Base-by-base conservation (phyloP, 2,888 invertebrate species). In the Stenurella melanura region DNA sequence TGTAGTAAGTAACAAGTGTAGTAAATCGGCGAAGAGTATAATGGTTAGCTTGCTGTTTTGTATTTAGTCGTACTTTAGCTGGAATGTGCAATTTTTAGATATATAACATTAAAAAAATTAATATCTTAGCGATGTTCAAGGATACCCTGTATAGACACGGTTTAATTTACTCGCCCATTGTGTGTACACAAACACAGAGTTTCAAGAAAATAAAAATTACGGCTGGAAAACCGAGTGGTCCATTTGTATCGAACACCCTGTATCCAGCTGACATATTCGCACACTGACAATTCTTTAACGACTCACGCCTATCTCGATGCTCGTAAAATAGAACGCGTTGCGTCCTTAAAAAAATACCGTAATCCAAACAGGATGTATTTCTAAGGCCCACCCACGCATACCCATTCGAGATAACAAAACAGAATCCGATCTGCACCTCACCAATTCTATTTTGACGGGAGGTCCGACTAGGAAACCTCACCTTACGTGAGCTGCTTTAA, bases 401-500 rank as follows among this genome's bases (percentile, higher is more conserved):
- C 30, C 19, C 38, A 19, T 64, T 17, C 42, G 63, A 63, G 2
- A n/a, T 64, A 64, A 38, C 9, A 61, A 26, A 61, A 61, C 15
- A 61, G 12, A 64, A 38, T 21, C 57, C 26, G 38, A 57, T 70
- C 42, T 38, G 60, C 38, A 56, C 57, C 18, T 42, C 57, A 60
- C 60, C 70, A 60, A 60, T 70, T 18, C 19, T 19, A 60, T 21
- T 60, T 60, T 70, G 70, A 70, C 70, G 60, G 70, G 60, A 70
- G 60, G 70, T 60, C 60, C 50, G 12, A 50, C 77, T 77, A 77
- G 79, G 75, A 73, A 71, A 69, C 72, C 66, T 75, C 70, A 34
- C 63, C 50, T 54, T 77, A 80, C 80, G 80, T 80, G 80, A 80
- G 75, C 71, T 70, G 80, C 80, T 77, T 80, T 73, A 77, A 79